phyloP scores from a whole-genome alignment of 2,888 invertebrate genomes.

The Ceramica pisi region DNA sequence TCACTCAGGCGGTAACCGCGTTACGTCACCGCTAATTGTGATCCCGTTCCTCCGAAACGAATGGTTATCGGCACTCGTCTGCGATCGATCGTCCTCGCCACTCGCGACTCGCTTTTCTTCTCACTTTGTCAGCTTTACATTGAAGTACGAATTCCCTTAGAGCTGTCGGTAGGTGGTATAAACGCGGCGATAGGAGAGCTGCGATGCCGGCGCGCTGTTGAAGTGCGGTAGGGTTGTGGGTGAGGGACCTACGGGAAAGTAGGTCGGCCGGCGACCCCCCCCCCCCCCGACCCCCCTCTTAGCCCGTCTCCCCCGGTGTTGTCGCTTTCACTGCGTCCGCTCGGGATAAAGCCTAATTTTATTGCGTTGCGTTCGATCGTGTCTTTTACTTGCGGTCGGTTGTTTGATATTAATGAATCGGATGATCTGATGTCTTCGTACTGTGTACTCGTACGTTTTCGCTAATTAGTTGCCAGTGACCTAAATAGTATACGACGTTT shows the following conservation, averaged over 20 bases:
- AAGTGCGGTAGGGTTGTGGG: slow-evolving; percentile 73
- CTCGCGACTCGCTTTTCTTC: slow-evolving; percentile 72
- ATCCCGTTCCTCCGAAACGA: slow-evolving; percentile 74
- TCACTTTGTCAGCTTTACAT: slow-evolving; percentile 77
- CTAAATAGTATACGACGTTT: not conserved
- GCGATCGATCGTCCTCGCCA: slow-evolving; percentile 76
- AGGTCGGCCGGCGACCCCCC: slow-evolving; percentile 79
- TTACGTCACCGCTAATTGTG: slow-evolving; percentile 85
- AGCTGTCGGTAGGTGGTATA: slow-evolving; percentile 72
- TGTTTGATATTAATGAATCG: slow-evolving; percentile 73
- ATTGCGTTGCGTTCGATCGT: slow-evolving; percentile 85
- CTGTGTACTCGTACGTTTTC: slow-evolving; percentile 4
- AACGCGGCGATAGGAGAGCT: slow-evolving; percentile 73
- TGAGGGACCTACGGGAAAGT: slow-evolving; percentile 79
- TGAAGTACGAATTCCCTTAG: slow-evolving; percentile 77
- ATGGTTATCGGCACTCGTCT: slow-evolving; percentile 74
- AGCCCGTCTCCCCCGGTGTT: slow-evolving; percentile 72
- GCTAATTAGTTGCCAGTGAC: slow-evolving; percentile 28
- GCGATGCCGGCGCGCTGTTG: slow-evolving; percentile 68
- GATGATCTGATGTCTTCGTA: slow-evolving; percentile 61
- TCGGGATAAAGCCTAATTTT: slow-evolving; percentile 87
- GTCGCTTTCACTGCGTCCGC: slow-evolving; percentile 84
- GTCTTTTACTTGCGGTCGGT: slow-evolving; percentile 76
- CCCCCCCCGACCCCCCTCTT: slow-evolving; percentile 57
- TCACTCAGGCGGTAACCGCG: slow-evolving; percentile 78